phyloP scores from a whole-genome alignment of 2,113 vertebrate genomes.

The Rafetus swinhoei region DNA sequence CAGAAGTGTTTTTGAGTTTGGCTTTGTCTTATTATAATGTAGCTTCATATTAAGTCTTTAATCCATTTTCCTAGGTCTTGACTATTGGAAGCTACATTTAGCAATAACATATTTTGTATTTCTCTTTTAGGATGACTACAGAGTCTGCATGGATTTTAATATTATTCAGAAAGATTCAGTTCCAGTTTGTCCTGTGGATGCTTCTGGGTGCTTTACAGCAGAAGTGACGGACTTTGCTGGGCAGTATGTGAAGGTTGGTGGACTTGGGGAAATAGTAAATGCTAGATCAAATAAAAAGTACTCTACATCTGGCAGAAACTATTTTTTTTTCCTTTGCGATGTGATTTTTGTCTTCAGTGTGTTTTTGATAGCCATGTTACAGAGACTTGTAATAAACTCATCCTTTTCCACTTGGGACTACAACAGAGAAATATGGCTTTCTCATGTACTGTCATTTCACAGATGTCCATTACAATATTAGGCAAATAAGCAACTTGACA shows the following conservation, averaged over 20 bases:
- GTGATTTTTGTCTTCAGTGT: neutral
- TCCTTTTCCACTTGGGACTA: neutral
- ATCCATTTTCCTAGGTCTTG: neutral
- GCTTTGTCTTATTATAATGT: neutral
- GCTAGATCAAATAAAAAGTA: too few relatives aligned
- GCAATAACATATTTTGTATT: neutral
- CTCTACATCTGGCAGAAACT: neutral
- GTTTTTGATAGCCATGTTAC: neutral
- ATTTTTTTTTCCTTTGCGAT: rapidly evolving
- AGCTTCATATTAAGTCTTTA: neutral
- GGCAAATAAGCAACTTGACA: neutral
- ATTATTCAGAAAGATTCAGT: constrained; percentile 94
- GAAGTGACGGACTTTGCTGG: constrained; percentile 95
- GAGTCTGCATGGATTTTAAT: constrained; percentile 92
- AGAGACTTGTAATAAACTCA: neutral
- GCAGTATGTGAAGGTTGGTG: constrained; percentile 96
- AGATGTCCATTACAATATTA: neutral
- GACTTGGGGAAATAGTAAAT: neutral
- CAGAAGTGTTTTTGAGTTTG: neutral
- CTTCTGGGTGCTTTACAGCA: constrained; percentile 93
- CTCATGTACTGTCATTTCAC: neutral
- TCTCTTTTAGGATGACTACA: constrained; percentile 89
- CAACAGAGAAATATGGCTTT: neutral
- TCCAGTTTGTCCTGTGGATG: constrained; percentile 94
- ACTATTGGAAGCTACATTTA: neutral